These are phyloP conservation scores for Urocynchramus pylzowi DNA, from an alignment of 2,113 vertebrate genomes.

Conservation along the genomic window DNA sequence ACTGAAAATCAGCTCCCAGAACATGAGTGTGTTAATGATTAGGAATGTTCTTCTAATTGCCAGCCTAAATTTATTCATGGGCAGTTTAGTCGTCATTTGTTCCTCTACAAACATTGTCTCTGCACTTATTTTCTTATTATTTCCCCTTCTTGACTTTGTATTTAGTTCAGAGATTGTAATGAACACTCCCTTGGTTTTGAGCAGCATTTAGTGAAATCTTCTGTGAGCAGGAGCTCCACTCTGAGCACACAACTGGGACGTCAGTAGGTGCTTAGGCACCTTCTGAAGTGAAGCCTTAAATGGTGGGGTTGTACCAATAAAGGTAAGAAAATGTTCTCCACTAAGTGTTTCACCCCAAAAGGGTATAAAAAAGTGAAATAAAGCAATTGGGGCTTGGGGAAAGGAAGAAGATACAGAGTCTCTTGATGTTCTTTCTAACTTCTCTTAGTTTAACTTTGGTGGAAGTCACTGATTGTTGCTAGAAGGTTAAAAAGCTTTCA, in stretches of 20 bases:
- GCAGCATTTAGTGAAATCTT: background rate
- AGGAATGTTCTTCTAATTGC: background rate
- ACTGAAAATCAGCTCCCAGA: background rate
- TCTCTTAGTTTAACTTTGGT: background rate
- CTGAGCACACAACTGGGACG: conserved; percentile 15
- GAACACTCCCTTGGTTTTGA: background rate
- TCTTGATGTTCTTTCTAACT: background rate
- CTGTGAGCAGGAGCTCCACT: background rate
- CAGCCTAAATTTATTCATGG: conserved; percentile 31
- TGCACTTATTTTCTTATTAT: background rate
- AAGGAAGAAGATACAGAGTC: background rate
- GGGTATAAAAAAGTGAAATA: background rate
- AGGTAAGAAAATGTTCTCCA: background rate
- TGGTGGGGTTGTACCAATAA: background rate
- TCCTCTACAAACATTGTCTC: background rate
- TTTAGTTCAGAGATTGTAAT: background rate
- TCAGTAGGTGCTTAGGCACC: background rate
- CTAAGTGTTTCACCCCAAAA: background rate
- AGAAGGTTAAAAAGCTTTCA: background rate
- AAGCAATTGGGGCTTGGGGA: background rate
- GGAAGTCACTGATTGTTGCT: background rate
- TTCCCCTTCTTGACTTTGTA: background rate
- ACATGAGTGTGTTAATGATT: background rate
- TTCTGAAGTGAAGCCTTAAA: conserved; percentile 6
- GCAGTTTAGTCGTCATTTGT: background rate